Evolutionary conservation across 1,140 invertebrate species (phyloP).

Genomic region (Zeugodacus cucurbitae): DNA sequence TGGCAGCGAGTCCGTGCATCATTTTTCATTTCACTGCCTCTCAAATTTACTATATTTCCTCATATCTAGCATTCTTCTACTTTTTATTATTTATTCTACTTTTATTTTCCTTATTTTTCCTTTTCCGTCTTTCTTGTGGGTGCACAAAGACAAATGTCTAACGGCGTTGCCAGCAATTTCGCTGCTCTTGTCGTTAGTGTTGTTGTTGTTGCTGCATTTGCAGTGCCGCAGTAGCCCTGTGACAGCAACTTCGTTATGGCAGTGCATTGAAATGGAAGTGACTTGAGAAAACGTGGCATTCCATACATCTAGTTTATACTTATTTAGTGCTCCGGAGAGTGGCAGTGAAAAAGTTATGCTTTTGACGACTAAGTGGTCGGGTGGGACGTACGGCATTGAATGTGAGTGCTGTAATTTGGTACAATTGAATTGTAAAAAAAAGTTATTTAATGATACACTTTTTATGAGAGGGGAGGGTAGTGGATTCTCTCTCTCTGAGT

Average conservation of each 20-base stretch:
- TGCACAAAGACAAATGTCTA: conserved; percentile 18
- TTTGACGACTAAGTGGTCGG: background rate
- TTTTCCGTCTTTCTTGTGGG: background rate
- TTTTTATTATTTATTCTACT: background rate
- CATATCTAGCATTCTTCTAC: background rate
- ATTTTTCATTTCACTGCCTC: conserved; percentile 35
- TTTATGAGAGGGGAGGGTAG: too few relatives aligned
- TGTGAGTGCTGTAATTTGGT: background rate
- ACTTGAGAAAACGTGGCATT: background rate
- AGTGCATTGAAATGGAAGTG: conserved; percentile 11
- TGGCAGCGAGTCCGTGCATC: background rate
- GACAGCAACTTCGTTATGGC: conserved; percentile 17
- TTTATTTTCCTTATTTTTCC: background rate
- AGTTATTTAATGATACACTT: background rate
- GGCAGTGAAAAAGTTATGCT: background rate
- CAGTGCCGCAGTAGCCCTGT: background rate
- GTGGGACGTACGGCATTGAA: background rate
- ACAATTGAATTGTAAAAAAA: background rate
- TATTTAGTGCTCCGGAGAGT: background rate
- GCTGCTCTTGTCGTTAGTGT: background rate
- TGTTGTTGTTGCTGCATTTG: background rate
- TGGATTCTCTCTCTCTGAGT: too few relatives aligned
- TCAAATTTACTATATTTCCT: background rate
- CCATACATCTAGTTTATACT: background rate
- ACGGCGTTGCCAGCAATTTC: background rate